These are phyloP conservation scores for Hypomecis atomaria DNA, from an alignment of 2,888 invertebrate species.

Conservation along the genomic window DNA sequence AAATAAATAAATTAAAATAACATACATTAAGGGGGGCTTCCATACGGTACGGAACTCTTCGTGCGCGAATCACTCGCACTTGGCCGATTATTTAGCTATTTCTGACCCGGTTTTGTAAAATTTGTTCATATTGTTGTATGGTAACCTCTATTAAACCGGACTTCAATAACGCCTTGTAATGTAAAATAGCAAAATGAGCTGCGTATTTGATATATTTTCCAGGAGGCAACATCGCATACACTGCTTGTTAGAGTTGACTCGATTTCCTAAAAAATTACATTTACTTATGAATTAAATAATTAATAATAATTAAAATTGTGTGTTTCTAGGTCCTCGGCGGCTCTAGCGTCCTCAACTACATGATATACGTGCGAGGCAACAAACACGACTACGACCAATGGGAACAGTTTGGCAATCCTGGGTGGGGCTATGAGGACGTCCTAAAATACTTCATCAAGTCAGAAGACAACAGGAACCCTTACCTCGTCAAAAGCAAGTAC, in stretches of 20 bases:
- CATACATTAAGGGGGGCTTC: too few relatives aligned
- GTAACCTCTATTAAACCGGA: too few relatives aligned
- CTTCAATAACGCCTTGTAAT: background rate
- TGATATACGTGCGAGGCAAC: slow-evolving; percentile 95
- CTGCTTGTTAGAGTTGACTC: too few relatives aligned
- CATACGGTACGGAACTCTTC: too few relatives aligned
- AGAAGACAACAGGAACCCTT: slow-evolving; percentile 95
- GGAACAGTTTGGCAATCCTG: slow-evolving; percentile 93
- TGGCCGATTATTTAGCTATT: too few relatives aligned
- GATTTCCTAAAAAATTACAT: too few relatives aligned
- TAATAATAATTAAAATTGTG: too few relatives aligned
- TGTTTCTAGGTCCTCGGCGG: slow-evolving; percentile 91
- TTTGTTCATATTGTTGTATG: too few relatives aligned
- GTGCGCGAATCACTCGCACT: too few relatives aligned
- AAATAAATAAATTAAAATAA: too few relatives aligned
- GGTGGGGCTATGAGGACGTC: slow-evolving; percentile 94
- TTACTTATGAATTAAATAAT: too few relatives aligned
- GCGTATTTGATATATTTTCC: background rate
- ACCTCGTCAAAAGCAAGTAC: slow-evolving; percentile 88
- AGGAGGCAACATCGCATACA: background rate
- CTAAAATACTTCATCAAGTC: slow-evolving; percentile 95
- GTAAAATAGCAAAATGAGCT: background rate
- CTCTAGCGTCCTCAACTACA: slow-evolving; percentile 93
- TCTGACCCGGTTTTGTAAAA: too few relatives aligned
- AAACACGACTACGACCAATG: slow-evolving; percentile 94